Evolutionary conservation across 1,140 invertebrate genomes (phyloP), one percentile per base, ranked within the genome.

Genomic region (Saccostrea glomerata): DNA sequence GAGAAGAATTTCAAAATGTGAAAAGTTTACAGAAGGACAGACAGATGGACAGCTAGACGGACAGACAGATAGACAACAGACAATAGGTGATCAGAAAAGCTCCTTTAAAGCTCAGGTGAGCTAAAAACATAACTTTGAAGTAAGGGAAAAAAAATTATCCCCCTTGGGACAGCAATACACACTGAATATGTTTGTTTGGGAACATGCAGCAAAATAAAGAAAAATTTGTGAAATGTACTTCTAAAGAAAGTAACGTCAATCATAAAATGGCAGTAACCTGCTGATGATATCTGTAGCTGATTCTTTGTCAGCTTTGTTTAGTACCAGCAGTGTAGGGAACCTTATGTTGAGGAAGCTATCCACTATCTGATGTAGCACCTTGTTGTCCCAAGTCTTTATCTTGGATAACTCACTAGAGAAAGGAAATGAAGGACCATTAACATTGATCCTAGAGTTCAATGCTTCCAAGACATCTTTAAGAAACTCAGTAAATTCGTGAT

Each of bases 311-410:
- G 84, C 86, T 84, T 92, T 92, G 66, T 92, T 92, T 23, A 92
- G 84, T 20, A 90, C 91, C 23, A 92, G 86, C 30, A 92, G 66
- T 73, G 91, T 91, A 4, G 91, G 91, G 63, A 92, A 92, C 58
- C 91, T 77, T 5, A 92, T 63, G 84, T 60, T 84, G 15, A 92
- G 86, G 84, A 92, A 92, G 4, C 89, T 63, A 30, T 84, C 87
- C 70, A 92, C 90, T 36, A 92, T 88, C 47, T 66, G 87, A 40
- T 87, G 89, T 23, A 92, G 25, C 9, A 89, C 85, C 15, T 88
- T 82, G 12, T 90, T 89, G 36, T 84, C 88, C 91, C 91, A 92
- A 7, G 70, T 70, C 6, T 87, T 55, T 12, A 92, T 82, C 4
- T 55, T 84, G 17, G 85, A 77, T 36, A 92, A 56, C 54, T 92